Percentiles rank a stretch among this genome's conserved stretches.
These are phyloP conservation scores for Acropora yongei DNA, from an alignment of 64 coral and sea anemone genomes.

Conservation along the genomic window DNA sequence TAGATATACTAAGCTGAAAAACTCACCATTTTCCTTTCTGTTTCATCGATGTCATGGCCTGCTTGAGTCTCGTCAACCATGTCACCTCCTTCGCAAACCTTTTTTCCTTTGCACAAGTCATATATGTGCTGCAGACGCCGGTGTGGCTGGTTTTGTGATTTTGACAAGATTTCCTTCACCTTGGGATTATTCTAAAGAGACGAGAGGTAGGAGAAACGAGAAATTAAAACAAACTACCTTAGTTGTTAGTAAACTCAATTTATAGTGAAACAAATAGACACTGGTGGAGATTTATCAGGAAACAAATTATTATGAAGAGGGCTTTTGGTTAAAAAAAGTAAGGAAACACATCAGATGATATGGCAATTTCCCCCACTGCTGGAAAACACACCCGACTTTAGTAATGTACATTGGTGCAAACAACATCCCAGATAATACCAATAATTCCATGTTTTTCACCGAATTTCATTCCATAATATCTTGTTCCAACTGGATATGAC, in stretches of 20 bases:
- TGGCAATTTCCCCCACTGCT: too few relatives aligned
- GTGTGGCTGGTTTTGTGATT: conserved; percentile 71
- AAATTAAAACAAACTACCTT: not conserved
- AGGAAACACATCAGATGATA: too few relatives aligned
- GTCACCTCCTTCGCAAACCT: conserved; percentile 96
- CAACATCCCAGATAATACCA: too few relatives aligned
- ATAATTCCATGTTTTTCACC: too few relatives aligned
- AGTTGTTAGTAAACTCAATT: not conserved
- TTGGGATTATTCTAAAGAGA: conserved; percentile 81
- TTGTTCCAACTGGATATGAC: too few relatives aligned
- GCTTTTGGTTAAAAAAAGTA: too few relatives aligned
- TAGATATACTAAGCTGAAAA: not conserved
- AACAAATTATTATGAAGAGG: too few relatives aligned
- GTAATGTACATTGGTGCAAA: too few relatives aligned
- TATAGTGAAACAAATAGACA: not conserved
- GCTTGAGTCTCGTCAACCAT: conserved; percentile 82
- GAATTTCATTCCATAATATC: too few relatives aligned
- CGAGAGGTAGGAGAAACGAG: not conserved
- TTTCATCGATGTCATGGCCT: conserved; percentile 66
- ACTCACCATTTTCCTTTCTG: conserved; percentile 91
- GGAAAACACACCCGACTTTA: too few relatives aligned
- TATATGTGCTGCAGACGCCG: conserved; percentile 91
- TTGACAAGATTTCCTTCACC: conserved; percentile 90
- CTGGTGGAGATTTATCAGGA: too few relatives aligned
- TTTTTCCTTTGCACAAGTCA: conserved; percentile 97